Evolutionary conservation across 2,113 vertebrate genomes (phyloP), one percentile per base, ranked within the genome.

Genomic region (Entelurus aequoreus): DNA sequence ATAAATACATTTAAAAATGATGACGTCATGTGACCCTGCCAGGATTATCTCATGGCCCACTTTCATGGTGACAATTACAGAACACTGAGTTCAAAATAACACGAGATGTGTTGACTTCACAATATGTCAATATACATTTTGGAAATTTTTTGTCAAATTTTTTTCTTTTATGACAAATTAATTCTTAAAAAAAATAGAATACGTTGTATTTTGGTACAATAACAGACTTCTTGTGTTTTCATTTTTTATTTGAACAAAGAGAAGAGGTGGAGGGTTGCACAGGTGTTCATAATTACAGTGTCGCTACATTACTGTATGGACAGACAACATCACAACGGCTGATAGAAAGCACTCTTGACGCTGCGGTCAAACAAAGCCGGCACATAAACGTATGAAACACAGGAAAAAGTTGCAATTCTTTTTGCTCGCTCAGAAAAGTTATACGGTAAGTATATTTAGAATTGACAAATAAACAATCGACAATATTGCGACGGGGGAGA

Each of bases 261-360:
- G 56, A 75, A 65, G 56, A 73, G 72, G 72, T 63, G 79, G 73
- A 62, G 66, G 75, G 72, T 83, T 80, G 82, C 85, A 90, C 86
- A 86, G 78, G 79, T 76, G 83, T 78, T 82, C 28, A 28, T 28
- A 84, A 84, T 84, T 75, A 88, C 85, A 83, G 76, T 80, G 78
- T 84, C 53, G 78, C 84, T 89, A 90, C 85, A 83, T 6, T 46
- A 57, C 55, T 10, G 38, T 78, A 81, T 88, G 70, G 83, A 87
- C 84, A 84, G 88, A 87, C 74, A 68, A 86, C 84, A 74, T 80
- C 84, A 90, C 86, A 66, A 84, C 73, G 84, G 83, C 78, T 84
- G 36, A 75, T 73, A 79, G 47, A 79, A 80, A 77, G 75, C 69
- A 68, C 78, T 80, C 76, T 69, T 62, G 59, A 82, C 69, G 58